phyloP scores from a whole-genome alignment of 2,113 vertebrate genomes.

The Sceloporus undulatus region DNA sequence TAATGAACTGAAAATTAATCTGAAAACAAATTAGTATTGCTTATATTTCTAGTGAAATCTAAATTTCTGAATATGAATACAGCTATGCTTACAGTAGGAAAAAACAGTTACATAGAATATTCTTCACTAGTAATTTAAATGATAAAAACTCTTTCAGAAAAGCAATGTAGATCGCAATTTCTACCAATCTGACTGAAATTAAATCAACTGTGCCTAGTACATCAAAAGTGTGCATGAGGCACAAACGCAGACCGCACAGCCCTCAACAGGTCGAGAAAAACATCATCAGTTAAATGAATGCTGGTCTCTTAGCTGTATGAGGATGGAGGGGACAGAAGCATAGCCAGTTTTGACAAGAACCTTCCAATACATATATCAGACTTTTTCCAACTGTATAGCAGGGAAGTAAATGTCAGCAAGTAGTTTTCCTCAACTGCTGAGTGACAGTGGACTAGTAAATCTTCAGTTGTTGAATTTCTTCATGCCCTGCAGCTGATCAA shows the following conservation, averaged over 20 bases:
- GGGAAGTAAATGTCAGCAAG: not conserved
- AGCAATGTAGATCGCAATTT: too few species aligned
- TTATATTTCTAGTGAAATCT: too few species aligned
- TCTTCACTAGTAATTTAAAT: too few species aligned
- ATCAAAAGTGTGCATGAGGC: not conserved
- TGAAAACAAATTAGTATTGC: too few species aligned
- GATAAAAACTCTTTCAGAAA: too few species aligned
- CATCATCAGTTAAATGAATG: not conserved
- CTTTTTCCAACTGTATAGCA: not conserved
- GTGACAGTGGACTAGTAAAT: not conserved
- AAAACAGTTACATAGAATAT: too few species aligned
- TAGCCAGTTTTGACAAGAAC: not conserved
- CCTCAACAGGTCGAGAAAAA: not conserved
- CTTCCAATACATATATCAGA: not conserved
- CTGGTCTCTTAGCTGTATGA: not conserved
- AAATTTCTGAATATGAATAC: too few species aligned
- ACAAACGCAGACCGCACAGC: not conserved
- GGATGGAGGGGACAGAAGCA: not conserved
- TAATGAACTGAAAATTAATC: too few species aligned
- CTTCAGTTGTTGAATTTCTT: not conserved
- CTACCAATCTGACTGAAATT: too few species aligned
- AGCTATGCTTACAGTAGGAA: too few species aligned
- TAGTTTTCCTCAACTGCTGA: not conserved
- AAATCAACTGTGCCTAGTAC: too few species aligned
- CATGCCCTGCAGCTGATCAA: not conserved